Percentiles rank a stretch among this genome's conserved stretches.
These are phyloP conservation scores for Ditylenchus weischeri DNA, from an alignment of 2,888 invertebrate species.

Conservation along the genomic window DNA sequence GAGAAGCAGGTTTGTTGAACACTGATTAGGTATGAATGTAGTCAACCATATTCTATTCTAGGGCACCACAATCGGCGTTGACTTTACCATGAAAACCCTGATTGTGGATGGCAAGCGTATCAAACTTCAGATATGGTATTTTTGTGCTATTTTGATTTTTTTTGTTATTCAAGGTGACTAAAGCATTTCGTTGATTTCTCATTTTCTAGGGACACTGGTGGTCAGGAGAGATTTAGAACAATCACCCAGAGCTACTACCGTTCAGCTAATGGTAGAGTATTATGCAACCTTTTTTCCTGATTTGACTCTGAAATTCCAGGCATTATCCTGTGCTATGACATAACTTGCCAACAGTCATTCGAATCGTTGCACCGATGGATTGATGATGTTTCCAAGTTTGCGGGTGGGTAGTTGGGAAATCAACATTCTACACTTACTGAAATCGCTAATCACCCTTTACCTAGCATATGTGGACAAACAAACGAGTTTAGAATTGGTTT, in stretches of 20 bases:
- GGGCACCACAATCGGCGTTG: constrained; percentile 93
- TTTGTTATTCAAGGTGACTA: neutral
- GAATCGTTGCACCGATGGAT: constrained; percentile 88
- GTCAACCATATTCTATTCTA: no score
- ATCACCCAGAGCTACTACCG: constrained; percentile 95
- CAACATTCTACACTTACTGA: no score
- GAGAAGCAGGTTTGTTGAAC: constrained; percentile 70
- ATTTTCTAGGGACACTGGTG: constrained; percentile 63
- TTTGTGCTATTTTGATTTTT: neutral
- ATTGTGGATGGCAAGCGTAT: constrained; percentile 87
- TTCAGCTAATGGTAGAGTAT: constrained; percentile 76
- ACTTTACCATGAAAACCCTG: constrained; percentile 96
- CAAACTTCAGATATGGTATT: constrained; percentile 70
- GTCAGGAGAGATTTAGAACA: constrained; percentile 75
- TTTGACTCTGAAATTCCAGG: no score
- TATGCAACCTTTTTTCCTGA: no score
- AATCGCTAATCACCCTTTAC: no score
- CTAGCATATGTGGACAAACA: no score
- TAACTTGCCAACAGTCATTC: constrained; percentile 86
- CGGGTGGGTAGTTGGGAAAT: constrained; percentile 58
- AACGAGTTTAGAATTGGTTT: no score
- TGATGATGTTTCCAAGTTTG: constrained; percentile 88
- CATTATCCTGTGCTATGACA: constrained; percentile 93
- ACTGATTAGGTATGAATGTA: no score
- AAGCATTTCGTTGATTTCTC: neutral